These are phyloP conservation scores for Hucho hucho DNA, from an alignment of 2,113 vertebrate species.

Conservation along the genomic window DNA sequence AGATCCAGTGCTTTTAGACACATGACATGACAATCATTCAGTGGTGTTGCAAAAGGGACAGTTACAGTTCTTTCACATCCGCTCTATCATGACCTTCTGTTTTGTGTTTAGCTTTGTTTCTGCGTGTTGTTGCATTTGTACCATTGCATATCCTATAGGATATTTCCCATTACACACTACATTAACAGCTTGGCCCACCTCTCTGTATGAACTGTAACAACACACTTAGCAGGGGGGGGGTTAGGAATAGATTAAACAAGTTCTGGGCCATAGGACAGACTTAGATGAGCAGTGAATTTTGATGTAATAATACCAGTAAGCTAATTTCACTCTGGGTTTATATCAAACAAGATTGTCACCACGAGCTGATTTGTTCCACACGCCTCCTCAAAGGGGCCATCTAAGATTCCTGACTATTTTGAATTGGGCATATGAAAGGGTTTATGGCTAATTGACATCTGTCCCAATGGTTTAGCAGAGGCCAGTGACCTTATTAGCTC, in stretches of 20 bases:
- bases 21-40: not conserved
- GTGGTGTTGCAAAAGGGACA: not conserved
- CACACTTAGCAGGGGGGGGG: not conserved
- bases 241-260: not conserved
- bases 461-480: slow-evolving; percentile 9
- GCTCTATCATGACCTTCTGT: not conserved
- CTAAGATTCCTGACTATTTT: not conserved
- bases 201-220: not conserved
- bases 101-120: not conserved
- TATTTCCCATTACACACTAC: not conserved
- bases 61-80: not conserved
- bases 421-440: not conserved
- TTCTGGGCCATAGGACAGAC: not conserved
- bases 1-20: not conserved
- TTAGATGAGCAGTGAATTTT: not conserved
- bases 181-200: not conserved
- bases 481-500: slow-evolving; percentile 22
- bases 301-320: not conserved
- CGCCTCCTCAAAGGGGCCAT: not conserved
- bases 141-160: not conserved
- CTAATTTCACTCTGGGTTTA: not conserved
- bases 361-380: not conserved
- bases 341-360: not conserved
- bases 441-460: slow-evolving; percentile 13
- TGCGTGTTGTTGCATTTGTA: too few species aligned